Base-by-base conservation (phyloP, 1,140 invertebrate species). In the Eupeodes corollae region DNA sequence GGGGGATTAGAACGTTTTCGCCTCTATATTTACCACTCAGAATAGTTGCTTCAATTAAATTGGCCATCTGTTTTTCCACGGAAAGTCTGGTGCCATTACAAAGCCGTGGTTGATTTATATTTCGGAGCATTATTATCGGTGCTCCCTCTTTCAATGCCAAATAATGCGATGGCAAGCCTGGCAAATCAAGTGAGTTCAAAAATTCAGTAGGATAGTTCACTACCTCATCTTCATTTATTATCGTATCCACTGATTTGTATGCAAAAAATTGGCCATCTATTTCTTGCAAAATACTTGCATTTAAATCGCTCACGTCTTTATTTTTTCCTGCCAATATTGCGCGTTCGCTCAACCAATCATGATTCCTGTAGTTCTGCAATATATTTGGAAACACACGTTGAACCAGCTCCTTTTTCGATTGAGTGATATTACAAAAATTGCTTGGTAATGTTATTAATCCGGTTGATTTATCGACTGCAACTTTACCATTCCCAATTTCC, bases 71-170 rank as follows among this genome's bases (percentile, higher is more conserved):
- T 46, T 63, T 60, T 61, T 64, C 65, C 44, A 72, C 58, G 14
- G 48, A 43, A 34, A 72, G 55, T 50, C 69, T 30, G 42, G 70
- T 74, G 6, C 62, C 68, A 55, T 74, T 74, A 48, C 70, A 75
- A 44, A 73, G 57, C 49, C 51, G 50, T 52, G 68, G 63, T 58
- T 54, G 60, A 47, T 72, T 62, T 37, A 68, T 55, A 56, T 74
- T 73, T 53, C 67, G 59, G n/a, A 67, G 48, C 34, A 72, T 33
- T 26, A 73, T 70, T 16, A 75, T 62, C 35, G 58, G 59, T 8
- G 56, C 53, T 40, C 67, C 63, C 52, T 70, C 53, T 57, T 72
- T 73, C 47, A 73, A 55, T 55, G 51, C 50, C 44, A 69, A 49
- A 57, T 55, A 59, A 48, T 71, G 60, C 44, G 60, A 56, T 54